Conservation (phyloP, 2,113 vertebrate species). For the Brachypodius melanocephalos region DNA sequence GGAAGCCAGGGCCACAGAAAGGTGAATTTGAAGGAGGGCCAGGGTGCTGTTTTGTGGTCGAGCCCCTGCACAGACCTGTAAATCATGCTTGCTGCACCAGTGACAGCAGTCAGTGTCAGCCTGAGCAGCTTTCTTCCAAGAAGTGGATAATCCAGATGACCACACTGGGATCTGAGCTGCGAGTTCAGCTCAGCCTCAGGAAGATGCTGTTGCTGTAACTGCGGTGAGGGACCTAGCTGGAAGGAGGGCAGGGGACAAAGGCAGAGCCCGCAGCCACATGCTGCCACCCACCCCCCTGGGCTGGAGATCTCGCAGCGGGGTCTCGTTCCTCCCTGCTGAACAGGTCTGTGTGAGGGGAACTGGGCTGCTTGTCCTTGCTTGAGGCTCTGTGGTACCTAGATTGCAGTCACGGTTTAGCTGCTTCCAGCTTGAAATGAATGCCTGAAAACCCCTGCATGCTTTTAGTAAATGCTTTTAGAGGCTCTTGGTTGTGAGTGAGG, state of each 20-base stretch:
- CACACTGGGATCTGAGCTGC: not conserved
- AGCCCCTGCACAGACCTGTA: not conserved
- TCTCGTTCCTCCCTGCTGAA: not conserved
- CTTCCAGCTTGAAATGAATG: not conserved
- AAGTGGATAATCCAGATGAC: conserved; percentile 37
- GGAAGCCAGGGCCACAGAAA: not conserved
- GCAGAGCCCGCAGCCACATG: not conserved
- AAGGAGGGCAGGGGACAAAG: not conserved
- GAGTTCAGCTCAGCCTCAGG: not conserved
- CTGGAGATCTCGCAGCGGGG: not conserved
- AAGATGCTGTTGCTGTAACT: not conserved
- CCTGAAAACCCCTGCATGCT: not conserved
- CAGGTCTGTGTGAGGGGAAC: conserved; percentile 19
- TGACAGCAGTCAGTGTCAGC: not conserved
- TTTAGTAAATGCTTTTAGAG: not conserved
- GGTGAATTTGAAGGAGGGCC: not conserved
- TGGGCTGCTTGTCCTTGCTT: not conserved
- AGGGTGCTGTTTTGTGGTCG: not conserved
- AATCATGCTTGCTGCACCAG: not conserved
- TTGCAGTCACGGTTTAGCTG: not conserved
- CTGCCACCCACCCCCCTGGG: not conserved
- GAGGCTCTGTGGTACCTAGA: accelerated
- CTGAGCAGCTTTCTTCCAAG: conserved; percentile 17
- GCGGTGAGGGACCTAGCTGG: not conserved
- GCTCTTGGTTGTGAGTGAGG: not conserved